phyloP scores from a whole-genome alignment of 1,140 invertebrate genomes.

The Dendroctonus ponderosae region DNA sequence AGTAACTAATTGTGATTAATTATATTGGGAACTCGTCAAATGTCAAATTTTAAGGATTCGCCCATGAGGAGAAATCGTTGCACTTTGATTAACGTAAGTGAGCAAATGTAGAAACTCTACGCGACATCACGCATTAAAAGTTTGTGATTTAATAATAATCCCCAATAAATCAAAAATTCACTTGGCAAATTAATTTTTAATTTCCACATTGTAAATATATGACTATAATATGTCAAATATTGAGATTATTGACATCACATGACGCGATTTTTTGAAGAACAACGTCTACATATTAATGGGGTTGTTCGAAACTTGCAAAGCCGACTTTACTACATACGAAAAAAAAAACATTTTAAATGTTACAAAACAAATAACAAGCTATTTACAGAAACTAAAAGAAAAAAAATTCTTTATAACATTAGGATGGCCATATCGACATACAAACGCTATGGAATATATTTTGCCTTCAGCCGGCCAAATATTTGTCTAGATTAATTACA shows the following conservation, averaged over 20 bases:
- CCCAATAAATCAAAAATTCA: slow-evolving; percentile 40
- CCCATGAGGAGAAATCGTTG: neutral
- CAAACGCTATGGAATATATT: no score
- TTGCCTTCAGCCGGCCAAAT: no score
- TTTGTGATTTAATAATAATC: slow-evolving; percentile 32
- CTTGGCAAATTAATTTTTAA: slow-evolving; percentile 43
- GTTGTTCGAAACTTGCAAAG: slow-evolving; percentile 13
- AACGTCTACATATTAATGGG: slow-evolving; percentile 32
- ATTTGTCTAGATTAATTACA: no score
- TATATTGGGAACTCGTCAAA: no score
- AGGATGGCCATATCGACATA: neutral
- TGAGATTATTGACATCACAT: slow-evolving; percentile 52
- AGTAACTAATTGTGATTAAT: no score
- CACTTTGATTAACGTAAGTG: slow-evolving; percentile 35
- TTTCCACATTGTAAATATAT: slow-evolving; percentile 39
- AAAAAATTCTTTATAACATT: slow-evolving; percentile 35
- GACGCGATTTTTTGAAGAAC: slow-evolving; percentile 49
- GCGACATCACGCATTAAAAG: slow-evolving; percentile 36
- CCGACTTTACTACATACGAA: neutral
- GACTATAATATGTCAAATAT: slow-evolving; percentile 45
- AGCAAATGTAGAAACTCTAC: slow-evolving; percentile 44
- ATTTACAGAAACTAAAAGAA: slow-evolving; percentile 35
- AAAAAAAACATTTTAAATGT: slow-evolving; percentile 12
- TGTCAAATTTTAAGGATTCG: neutral
- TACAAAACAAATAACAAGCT: slow-evolving; percentile 19